Conservation (phyloP, 2,113 vertebrate species). For the Plecotus auritus region DNA sequence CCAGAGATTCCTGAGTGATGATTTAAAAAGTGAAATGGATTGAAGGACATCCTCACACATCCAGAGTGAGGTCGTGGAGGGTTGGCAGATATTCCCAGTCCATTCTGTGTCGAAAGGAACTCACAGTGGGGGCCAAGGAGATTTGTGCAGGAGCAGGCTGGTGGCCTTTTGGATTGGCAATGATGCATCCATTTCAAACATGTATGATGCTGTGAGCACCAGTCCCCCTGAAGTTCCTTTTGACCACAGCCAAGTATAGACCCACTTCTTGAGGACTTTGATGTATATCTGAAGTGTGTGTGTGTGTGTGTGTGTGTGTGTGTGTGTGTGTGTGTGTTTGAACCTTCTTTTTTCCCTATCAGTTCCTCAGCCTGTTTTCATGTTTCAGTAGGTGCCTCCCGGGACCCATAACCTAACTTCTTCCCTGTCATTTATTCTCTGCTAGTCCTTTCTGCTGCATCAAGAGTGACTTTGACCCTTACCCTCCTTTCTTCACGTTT, state of each 20-base stretch:
- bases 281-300: background rate
- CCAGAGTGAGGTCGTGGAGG: background rate
- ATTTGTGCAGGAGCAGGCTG: background rate
- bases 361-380: background rate
- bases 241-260: background rate
- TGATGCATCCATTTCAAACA: background rate
- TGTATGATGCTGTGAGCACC: background rate
- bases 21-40: background rate
- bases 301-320: too few relatives aligned
- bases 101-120: background rate
- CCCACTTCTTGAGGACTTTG: background rate
- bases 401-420: background rate
- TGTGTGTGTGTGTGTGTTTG: background rate
- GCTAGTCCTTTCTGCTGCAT: background rate
- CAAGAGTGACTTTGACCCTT: background rate
- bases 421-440: background rate
- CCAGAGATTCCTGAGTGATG: background rate
- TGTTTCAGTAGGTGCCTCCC: background rate
- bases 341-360: background rate
- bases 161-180: too few relatives aligned
- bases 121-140: background rate
- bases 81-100: too few relatives aligned
- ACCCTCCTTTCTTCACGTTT: background rate
- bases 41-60: background rate
- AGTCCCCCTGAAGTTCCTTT: too few relatives aligned